Evolutionary conservation across 2,888 invertebrate genomes (phyloP), one percentile per base, ranked within the genome.

Genomic region (Lepidocyrtoides sp.): DNA sequence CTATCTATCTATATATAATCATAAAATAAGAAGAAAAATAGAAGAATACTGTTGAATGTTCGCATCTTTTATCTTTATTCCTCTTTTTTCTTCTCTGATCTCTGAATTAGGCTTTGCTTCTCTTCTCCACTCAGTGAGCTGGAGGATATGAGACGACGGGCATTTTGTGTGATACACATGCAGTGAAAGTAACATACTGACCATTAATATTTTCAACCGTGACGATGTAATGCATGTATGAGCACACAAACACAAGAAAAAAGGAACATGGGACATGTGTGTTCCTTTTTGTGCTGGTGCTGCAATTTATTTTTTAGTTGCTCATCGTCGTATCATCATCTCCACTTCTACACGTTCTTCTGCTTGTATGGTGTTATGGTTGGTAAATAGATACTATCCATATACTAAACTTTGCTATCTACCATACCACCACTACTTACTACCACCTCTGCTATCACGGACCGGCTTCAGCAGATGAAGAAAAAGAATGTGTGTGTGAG

Each of bases 121-220:
- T 12, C 23, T 44, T 66, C 12, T 17, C 12, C 10, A 17, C 20
- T 36, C 12, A 20, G 7, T 26, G 12, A 57, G 20, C 51, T n/a
- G 36, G 36, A 36, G 36, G 36, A 20, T 60, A 60, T 26, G 20
- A 32, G 44, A 32, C 23, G 29, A 63, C 12, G 23, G 3, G 10
- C 29, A 29, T 29, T 23, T 2, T 75, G 48, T 48, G 2, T 26
- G 12, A 48, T 48, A 23, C n/a, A 75, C 48, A 75, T 26, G 17
- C 48, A 44, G 10, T 26, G 26, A 75, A 48, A 36, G 66, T 26
- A 63, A 26, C 82, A 44, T 23, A 69, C 72, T 84, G 84, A 84
- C 84, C 84, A 72, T 84, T 84, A 84, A 84, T 84, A 84, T 83
- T 84, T 69, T 77, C 77, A 51, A 63, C 63, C 83, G 83, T 83